Percentiles rank a stretch among this genome's conserved stretches.
Conservation (phyloP, 2,888 invertebrate species). For the Eupithecia inturbata region DNA sequence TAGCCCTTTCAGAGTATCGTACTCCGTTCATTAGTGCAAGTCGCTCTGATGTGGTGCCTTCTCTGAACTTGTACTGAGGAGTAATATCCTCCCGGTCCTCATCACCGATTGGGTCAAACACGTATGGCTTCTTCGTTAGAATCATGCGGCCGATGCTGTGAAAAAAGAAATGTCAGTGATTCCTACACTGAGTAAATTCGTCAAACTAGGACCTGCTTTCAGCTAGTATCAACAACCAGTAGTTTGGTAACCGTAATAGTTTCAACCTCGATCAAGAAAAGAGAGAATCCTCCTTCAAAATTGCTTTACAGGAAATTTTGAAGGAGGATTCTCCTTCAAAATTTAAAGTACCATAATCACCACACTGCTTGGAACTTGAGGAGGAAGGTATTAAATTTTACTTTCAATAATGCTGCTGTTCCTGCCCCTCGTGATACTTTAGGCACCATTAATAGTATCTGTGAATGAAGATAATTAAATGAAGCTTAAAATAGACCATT, state of each 20-base stretch:
- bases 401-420: not conserved
- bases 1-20: slow-evolving; percentile 86
- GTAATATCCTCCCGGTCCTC: slow-evolving; percentile 89
- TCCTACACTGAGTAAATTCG: not conserved
- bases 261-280: not conserved
- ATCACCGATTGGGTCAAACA: slow-evolving; percentile 89
- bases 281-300: not conserved
- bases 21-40: slow-evolving; percentile 90
- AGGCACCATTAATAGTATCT: not conserved
- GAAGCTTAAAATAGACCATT: too few species aligned
- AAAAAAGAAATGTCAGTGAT: not conserved
- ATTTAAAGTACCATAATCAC: not conserved
- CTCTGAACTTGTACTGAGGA: slow-evolving; percentile 87
- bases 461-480: too few species aligned
- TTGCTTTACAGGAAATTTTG: too few species aligned
- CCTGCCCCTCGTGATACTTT: not conserved
- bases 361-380: not conserved
- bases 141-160: slow-evolving; percentile 89
- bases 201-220: not conserved
- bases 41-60: slow-evolving; percentile 89
- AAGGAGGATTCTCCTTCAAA: not conserved
- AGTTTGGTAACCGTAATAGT: not conserved
- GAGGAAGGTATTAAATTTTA: not conserved
- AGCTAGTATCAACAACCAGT: not conserved
- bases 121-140: slow-evolving; percentile 89